Evolutionary conservation across 2,888 invertebrate species (phyloP), one percentile per base, ranked within the genome.

Genomic region (Conus canariensis): DNA sequence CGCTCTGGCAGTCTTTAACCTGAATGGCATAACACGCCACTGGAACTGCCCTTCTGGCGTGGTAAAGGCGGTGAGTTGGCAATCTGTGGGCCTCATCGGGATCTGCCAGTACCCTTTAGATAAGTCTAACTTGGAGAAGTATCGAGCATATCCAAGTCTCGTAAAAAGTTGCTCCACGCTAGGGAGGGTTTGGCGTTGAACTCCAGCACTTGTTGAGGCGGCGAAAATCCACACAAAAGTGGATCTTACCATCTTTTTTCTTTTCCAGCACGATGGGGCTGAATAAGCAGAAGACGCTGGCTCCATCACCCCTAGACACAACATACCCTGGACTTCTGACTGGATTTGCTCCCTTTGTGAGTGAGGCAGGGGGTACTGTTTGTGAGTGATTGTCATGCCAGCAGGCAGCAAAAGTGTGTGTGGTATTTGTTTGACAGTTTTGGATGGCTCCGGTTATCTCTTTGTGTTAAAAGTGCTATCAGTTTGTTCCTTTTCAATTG

Each of bases 111-210:
- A 70, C 22, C 70, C 70, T n/a, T 70, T 70, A 2, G 70, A 12
- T 0, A 90, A 25, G 64, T 90, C 90, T 5, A 90, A 64, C 80
- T 86, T 90, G 25, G 85, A 59, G 14, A 77, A 85, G 45, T 12
- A 14, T 4, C 19, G 59, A 6, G 85, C 16, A 1, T n/a, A 16
- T n/a, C 59, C 59, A 1, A n/a, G 12, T 25, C 19, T 6, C 0
- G 59, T 19, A 85, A 85, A 30, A 85, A 59, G 7, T 9, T 77
- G 5, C 5, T 85, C 85, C 8, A 85, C 19, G 85, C 60, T 25
- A 9, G 85, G n/a, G 3, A 85, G 5, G 1, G 85, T 60, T n/a
- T 85, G 60, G 10, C n/a, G 16, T 85, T n/a, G 14, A 85, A 85
- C n/a, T 22, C 67, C 25, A 67, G n/a, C 30, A 30, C 67, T 30